A percentile compares a stretch with the other conserved stretches of the same genome.
Evolutionary conservation across 2,113 vertebrate genomes (phyloP).

Genomic region (Actenoides hombroni): DNA sequence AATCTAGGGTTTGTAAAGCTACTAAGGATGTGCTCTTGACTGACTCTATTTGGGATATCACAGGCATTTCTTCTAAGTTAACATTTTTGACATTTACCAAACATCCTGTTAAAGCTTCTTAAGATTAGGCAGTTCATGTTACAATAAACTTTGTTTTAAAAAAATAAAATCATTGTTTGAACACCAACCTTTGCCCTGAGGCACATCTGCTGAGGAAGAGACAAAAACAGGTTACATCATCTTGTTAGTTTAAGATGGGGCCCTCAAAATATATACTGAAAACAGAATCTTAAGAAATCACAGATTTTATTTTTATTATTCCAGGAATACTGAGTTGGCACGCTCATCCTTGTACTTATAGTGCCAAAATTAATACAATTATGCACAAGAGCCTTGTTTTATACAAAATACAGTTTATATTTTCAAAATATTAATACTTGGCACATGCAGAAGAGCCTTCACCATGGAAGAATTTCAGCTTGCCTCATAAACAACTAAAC

Average conservation of each 20-base stretch:
- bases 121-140: constrained; percentile 45
- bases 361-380: constrained; percentile 53
- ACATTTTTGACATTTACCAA: constrained; percentile 26
- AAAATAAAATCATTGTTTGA: constrained; percentile 52
- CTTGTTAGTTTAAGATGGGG: constrained; percentile 51
- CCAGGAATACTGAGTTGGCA: constrained; percentile 50
- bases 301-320: constrained; percentile 60
- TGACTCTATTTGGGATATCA: neutral
- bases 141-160: constrained; percentile 41
- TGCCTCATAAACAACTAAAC: neutral
- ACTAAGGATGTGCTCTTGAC: neutral
- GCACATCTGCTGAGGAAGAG: constrained; percentile 53
- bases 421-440: constrained; percentile 42
- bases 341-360: neutral
- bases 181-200: constrained; percentile 56
- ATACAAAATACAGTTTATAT: constrained; percentile 23
- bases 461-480: constrained; percentile 26
- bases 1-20: neutral
- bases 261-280: constrained; percentile 33
- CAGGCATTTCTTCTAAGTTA: constrained; percentile 5
- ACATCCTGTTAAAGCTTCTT: constrained; percentile 35
- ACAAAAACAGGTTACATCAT: constrained; percentile 62
- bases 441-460: neutral
- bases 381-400: constrained; percentile 26
- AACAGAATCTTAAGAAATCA: constrained; percentile 58